Evolutionary conservation across 2,888 invertebrate genomes (phyloP).

Genomic region (Cataglyphis rosenhaueri): DNA sequence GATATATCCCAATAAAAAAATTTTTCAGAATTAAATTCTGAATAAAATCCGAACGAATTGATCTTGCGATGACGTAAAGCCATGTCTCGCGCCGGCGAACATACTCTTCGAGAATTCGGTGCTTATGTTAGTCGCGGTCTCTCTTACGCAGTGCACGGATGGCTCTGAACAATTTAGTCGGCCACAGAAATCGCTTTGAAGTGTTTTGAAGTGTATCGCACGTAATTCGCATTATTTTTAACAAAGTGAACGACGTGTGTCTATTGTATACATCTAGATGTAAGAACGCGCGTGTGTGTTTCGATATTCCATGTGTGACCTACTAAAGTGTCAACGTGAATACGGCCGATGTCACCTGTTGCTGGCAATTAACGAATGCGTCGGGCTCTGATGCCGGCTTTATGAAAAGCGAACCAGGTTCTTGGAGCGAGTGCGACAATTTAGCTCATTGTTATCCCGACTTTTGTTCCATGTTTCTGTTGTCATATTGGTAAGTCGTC

Average conservation of each 20-base stretch:
- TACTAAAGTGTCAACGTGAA: slow-evolving; percentile 63
- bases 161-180: not conserved
- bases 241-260: slow-evolving; percentile 54
- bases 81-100: slow-evolving; percentile 6
- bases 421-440: slow-evolving; percentile 38
- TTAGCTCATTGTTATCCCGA: not conserved
- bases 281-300: slow-evolving; percentile 36
- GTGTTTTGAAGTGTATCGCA: slow-evolving; percentile 14
- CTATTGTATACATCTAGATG: not conserved
- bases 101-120: slow-evolving; percentile 1
- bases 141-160: not conserved
- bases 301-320: slow-evolving; percentile 68
- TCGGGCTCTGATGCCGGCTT: slow-evolving; percentile 61
- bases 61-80: slow-evolving; percentile 14
- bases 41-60: not conserved
- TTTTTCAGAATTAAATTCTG: not conserved
- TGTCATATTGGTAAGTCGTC: slow-evolving; percentile 30
- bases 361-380: slow-evolving; percentile 79
- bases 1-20: not conserved
- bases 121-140: not conserved
- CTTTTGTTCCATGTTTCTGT: not conserved
- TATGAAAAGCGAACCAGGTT: slow-evolving; percentile 66
- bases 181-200: not conserved
- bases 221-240: slow-evolving; percentile 63
- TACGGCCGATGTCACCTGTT: slow-evolving; percentile 78